These are phyloP conservation scores for Dendrophyllia cribrosa DNA, from an alignment of 64 coral and sea anemone species.

Conservation along the genomic window DNA sequence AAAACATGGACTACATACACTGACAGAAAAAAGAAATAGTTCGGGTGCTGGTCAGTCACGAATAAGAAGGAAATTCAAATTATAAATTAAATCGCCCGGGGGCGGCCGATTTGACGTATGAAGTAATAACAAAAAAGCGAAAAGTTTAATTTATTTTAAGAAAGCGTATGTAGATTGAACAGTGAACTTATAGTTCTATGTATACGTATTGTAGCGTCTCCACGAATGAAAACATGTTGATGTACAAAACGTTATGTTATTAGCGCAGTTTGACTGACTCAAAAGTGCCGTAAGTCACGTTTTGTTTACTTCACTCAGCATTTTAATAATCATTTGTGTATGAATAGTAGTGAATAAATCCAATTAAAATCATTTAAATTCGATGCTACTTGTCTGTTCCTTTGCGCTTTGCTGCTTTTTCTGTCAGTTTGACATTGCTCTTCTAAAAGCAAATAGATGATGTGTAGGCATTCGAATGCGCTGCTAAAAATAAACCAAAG, in stretches of 20 bases:
- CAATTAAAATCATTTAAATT: conserved; percentile 22
- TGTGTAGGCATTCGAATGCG: not conserved
- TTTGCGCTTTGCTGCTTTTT: not conserved
- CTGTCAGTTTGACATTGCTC: not conserved
- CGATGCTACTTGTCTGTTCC: not conserved
- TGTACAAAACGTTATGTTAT: not conserved
- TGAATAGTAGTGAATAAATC: conserved; percentile 19
- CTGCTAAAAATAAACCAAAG: conserved; percentile 27
- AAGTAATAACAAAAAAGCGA: not conserved
- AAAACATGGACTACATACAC: not conserved
- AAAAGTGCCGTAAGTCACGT: conserved; percentile 29
- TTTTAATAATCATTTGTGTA: conserved; percentile 6
- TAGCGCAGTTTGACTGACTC: not conserved
- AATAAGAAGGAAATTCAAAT: conserved; percentile 9
- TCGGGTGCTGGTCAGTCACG: conserved; percentile 31
- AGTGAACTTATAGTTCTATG: not conserved
- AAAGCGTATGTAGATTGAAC: not conserved
- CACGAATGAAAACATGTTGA: not conserved
- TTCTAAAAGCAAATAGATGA: not conserved
- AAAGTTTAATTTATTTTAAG: conserved; percentile 6
- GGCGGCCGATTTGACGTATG: not conserved
- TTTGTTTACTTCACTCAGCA: conserved; percentile 46
- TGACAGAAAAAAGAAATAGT: not conserved
- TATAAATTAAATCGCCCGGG: not conserved
- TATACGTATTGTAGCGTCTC: not conserved